A percentile compares a stretch with the other conserved stretches of the same genome.
These are phyloP conservation scores for Hypocryptadius cinnamomeus DNA, from an alignment of 2,113 vertebrate species.

Conservation along the genomic window DNA sequence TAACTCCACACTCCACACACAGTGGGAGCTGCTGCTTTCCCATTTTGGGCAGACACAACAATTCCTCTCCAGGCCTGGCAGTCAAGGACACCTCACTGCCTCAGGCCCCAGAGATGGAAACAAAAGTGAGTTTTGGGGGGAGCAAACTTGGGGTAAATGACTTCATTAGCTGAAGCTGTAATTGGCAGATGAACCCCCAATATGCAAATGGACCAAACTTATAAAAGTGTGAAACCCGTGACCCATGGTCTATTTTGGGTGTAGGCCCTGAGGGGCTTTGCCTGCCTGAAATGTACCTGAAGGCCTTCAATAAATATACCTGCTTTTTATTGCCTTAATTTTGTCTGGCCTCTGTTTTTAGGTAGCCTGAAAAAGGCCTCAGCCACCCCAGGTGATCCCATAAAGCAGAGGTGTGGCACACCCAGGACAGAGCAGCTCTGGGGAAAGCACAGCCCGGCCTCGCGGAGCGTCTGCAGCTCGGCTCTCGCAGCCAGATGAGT, in stretches of 20 bases:
- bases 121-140: background rate
- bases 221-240: background rate
- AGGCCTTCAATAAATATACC: rapidly evolving
- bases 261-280: background rate
- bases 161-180: background rate
- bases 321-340: background rate
- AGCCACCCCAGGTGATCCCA: background rate
- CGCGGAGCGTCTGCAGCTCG: rapidly evolving
- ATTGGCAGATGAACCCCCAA: background rate
- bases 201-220: background rate
- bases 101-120: background rate
- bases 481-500: background rate
- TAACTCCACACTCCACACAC: background rate
- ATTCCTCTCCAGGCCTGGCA: background rate
- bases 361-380: background rate
- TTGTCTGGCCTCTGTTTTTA: background rate
- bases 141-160: background rate
- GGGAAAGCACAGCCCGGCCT: background rate
- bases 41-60: background rate
- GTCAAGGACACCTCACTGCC: background rate
- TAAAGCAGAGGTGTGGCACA: background rate
- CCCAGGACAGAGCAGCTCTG: background rate
- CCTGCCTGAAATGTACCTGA: background rate
- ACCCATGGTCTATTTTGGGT: background rate
- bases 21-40: background rate